Evolutionary conservation across 2,113 vertebrate species (phyloP), one percentile per base, ranked within the genome.

Genomic region (Craseonycteris thonglongyai): DNA sequence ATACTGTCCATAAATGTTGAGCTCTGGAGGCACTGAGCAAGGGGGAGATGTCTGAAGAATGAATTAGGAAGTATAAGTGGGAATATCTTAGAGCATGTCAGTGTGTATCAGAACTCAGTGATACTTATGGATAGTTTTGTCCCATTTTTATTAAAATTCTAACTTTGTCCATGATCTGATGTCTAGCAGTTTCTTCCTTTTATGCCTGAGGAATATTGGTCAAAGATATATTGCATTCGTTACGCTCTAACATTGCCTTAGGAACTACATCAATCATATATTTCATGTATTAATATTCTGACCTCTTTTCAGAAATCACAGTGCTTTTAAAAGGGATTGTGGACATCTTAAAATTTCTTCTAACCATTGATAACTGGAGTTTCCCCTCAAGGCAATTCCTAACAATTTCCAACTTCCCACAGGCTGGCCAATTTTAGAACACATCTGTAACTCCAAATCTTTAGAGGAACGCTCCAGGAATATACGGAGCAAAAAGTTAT

Each of bases 221-320:
- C 40, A 93, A 68, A 88, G 42, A 45, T 89, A 86, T 26, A 54
- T 45, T 66, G 61, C 87, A 45, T 66, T 33, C 42, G 14, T 72
- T 78, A n/a, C 68, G 80, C 59, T 84, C 40, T 75, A 69, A 61
- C 14, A 88, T 66, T 56, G n/a, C n/a, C n/a, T 96, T 93, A 91
- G 63, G 33, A 78, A 86, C 10, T 79, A 15, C 38, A 85, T 87
- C 63, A 79, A 47, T 74, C 35, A 83, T 89, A 21, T 54, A 89
- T 11, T 33, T 89, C 68, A 79, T 90, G 82, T 87, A 56, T 89
- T 94, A 59, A 69, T 69, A 79, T 75, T 75, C 69, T 75, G 35
- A 13, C 21, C 49, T 93, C 49, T 78, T 92, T 93, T 89, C 74
- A 94, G 66, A 93, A 93, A 76, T 30, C 68, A 40, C 58, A n/a